These are phyloP conservation scores for Scylla paramamosain DNA, from an alignment of 1,140 invertebrate species.

Conservation along the genomic window DNA sequence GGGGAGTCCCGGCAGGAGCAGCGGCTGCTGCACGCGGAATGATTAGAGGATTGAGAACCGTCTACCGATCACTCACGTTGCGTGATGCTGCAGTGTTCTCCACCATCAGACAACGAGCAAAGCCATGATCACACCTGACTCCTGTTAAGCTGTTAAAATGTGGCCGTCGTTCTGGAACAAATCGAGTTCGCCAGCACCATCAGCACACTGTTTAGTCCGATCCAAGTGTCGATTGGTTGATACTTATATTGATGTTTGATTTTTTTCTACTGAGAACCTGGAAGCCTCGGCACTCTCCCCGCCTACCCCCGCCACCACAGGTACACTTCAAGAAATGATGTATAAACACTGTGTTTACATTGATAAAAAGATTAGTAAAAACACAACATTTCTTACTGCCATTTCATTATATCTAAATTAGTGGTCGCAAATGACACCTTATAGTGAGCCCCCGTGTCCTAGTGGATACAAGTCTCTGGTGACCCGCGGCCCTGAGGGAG, in stretches of 20 bases:
- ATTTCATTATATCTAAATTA: not conserved
- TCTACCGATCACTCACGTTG: not conserved
- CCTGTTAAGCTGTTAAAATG: not conserved
- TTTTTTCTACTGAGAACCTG: not conserved
- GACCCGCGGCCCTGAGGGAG: not conserved
- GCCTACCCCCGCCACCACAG: not conserved
- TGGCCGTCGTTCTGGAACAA: not conserved
- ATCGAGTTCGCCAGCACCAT: not conserved
- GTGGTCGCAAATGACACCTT: not conserved
- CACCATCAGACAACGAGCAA: not conserved
- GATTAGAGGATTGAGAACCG: not conserved
- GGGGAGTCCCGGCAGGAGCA: not conserved
- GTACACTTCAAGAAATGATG: not conserved
- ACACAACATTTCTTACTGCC: not conserved
- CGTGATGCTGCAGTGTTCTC: not conserved
- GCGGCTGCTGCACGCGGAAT: not conserved
- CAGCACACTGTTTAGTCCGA: not conserved
- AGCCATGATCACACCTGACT: not conserved
- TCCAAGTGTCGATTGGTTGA: not conserved
- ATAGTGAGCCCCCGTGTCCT: not conserved
- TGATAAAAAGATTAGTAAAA: not conserved
- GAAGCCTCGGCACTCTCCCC: not conserved
- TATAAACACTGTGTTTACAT: not conserved
- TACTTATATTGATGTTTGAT: not conserved
- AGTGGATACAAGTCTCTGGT: too few relatives aligned